Evolutionary conservation across 2,113 vertebrate species (phyloP).

Genomic region (Neofelis nebulosa): DNA sequence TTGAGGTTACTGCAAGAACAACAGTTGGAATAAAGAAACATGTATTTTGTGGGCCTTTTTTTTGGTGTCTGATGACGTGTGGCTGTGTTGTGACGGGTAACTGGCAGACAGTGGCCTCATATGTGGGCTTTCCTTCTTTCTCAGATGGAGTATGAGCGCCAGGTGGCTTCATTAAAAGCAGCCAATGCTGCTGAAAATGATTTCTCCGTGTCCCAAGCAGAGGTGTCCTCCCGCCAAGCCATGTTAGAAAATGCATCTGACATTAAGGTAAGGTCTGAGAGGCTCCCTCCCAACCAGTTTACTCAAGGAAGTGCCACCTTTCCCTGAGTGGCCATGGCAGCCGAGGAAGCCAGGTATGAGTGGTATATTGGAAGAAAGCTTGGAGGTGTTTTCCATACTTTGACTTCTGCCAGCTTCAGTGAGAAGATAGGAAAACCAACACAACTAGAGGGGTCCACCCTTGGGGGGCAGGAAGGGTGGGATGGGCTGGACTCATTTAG

Average conservation of each 20-base stretch:
- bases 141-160: conserved; percentile 92
- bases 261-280: conserved; percentile 88
- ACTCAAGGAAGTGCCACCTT: background rate
- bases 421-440: background rate
- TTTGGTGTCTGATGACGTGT: background rate
- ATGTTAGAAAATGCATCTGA: conserved; percentile 96
- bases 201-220: conserved; percentile 94
- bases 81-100: background rate
- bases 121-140: background rate
- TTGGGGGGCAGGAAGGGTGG: background rate
- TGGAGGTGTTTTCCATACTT: background rate
- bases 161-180: conserved; percentile 89
- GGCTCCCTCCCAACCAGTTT: background rate
- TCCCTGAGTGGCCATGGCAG: background rate
- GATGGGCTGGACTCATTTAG: background rate
- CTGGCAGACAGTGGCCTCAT: background rate
- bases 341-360: background rate
- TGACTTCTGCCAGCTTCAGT: background rate
- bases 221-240: conserved; percentile 93
- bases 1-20: background rate
- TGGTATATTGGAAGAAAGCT: background rate
- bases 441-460: background rate
- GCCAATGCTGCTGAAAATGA: conserved; percentile 91
- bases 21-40: background rate
- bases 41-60: background rate